phyloP scores from a whole-genome alignment of 2,888 invertebrate genomes.

The Polyploca ridens region DNA sequence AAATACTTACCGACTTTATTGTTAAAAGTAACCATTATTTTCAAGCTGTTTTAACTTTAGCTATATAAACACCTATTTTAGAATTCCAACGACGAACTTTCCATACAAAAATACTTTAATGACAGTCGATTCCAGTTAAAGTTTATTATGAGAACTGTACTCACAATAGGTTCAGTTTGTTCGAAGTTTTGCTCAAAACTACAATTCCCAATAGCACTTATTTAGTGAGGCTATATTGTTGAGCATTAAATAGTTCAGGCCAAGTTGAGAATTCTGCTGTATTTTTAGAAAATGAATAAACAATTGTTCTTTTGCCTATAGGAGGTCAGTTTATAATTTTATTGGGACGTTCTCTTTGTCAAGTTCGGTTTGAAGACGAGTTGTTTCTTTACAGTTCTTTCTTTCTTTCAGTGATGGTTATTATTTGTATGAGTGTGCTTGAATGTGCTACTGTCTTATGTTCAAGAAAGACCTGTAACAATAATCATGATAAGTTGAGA shows the following conservation, averaged over 20 bases:
- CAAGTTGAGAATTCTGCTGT: neutral
- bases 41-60: neutral
- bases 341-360: too few relatives aligned
- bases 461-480: too few relatives aligned
- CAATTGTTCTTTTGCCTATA: too few relatives aligned
- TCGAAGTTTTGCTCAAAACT: slow-evolving; percentile 1
- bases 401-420: too few relatives aligned
- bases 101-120: neutral
- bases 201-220: neutral
- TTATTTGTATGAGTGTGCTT: too few relatives aligned
- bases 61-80: neutral
- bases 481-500: too few relatives aligned
- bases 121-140: neutral
- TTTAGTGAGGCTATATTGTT: neutral
- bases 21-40: neutral
- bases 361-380: too few relatives aligned
- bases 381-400: too few relatives aligned
- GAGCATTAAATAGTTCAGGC: neutral
- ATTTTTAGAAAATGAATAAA: too few relatives aligned
- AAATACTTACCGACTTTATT: too few relatives aligned
- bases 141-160: neutral
- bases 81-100: neutral
- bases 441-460: too few relatives aligned
- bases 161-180: slow-evolving; percentile 2
- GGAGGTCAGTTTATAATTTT: too few relatives aligned